Conservation (phyloP, 92 coral and sea anemone genomes). For the Epizoanthus illoricatus region DNA sequence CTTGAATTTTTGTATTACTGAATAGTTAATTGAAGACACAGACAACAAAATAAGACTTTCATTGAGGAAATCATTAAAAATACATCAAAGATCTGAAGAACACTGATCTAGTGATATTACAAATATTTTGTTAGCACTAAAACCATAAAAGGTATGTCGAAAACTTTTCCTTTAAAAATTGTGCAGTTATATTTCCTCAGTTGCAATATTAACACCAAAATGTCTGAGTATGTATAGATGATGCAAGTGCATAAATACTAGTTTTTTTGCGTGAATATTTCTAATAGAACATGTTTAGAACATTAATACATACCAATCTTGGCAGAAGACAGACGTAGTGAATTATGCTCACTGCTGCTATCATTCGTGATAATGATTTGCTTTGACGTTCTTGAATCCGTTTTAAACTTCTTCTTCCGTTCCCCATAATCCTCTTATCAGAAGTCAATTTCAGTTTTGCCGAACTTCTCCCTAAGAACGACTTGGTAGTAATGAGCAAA, state of each 20-base stretch:
- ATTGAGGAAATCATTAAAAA: neutral
- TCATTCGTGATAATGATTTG: conserved; percentile 48
- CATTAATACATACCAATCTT: conserved; percentile 59
- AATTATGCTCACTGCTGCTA: conserved; percentile 45
- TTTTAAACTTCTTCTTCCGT: conserved; percentile 22
- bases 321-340: conserved; percentile 61
- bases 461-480: neutral
- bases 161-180: too few species aligned
- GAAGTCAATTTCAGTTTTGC: neutral
- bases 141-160: too few species aligned
- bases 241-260: too few species aligned
- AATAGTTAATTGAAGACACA: neutral
- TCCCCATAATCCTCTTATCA: neutral
- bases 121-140: too few species aligned
- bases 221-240: too few species aligned
- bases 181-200: too few species aligned
- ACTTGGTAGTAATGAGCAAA: conserved; percentile 12
- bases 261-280: too few species aligned
- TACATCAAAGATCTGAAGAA: neutral
- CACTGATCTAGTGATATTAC: too few species aligned
- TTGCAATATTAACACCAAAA: too few species aligned
- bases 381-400: conserved; percentile 30
- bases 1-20: neutral
- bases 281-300: neutral
- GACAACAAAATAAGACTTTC: neutral